Evolutionary conservation across 1,140 invertebrate genomes (phyloP).

Genomic region (Caerostris extrusa): DNA sequence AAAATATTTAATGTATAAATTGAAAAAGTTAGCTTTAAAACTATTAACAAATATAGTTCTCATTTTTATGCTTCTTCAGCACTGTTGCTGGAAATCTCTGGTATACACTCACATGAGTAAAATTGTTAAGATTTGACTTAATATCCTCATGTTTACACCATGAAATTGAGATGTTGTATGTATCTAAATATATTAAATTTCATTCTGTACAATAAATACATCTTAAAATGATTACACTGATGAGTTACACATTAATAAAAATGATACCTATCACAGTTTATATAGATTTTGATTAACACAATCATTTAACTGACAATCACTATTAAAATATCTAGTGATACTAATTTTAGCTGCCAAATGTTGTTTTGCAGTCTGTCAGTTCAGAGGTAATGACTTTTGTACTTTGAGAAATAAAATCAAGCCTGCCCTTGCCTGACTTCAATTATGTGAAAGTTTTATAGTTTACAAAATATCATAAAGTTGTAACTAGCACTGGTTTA

Average conservation of each 20-base stretch:
- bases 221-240: not conserved
- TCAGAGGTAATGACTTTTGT: not conserved
- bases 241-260: not conserved
- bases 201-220: constrained; percentile 17
- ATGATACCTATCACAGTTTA: constrained; percentile 10
- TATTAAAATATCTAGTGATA: not conserved
- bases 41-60: no score
- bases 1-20: no score
- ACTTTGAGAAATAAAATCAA: not conserved
- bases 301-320: not conserved
- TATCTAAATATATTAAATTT: not conserved
- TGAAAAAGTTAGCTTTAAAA: no score
- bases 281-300: not conserved
- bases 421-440: not conserved
- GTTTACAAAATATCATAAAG: constrained; percentile 5
- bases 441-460: not conserved
- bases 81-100: no score
- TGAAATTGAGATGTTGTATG: not conserved
- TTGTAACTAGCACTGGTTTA: constrained; percentile 47
- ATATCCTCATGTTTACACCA: no score
- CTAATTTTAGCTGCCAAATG: not conserved
- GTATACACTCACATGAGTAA: no score
- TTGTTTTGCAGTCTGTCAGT: not conserved
- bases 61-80: no score
- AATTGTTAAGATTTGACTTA: no score